phyloP scores from a whole-genome alignment of 2,113 vertebrate species.

The Lepidothrix coronata region DNA sequence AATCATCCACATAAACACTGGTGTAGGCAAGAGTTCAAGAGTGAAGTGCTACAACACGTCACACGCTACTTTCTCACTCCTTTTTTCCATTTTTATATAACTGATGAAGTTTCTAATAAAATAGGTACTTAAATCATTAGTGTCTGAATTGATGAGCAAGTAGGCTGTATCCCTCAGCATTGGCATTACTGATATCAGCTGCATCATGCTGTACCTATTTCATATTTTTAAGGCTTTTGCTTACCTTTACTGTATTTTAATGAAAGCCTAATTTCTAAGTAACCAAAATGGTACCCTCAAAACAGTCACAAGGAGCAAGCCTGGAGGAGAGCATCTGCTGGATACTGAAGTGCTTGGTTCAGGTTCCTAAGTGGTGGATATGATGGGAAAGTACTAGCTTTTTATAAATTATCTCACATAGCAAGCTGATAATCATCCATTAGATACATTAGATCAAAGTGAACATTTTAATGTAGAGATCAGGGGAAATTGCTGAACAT shows the following conservation, averaged over 20 bases:
- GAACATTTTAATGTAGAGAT: not conserved
- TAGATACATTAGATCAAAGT: not conserved
- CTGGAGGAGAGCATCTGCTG: not conserved
- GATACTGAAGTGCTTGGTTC: not conserved
- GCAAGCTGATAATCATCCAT: not conserved
- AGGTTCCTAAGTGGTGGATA: not conserved
- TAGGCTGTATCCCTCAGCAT: not conserved
- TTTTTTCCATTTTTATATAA: not conserved
- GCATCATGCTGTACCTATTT: not conserved
- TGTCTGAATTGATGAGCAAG: not conserved
- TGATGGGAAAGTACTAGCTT: not conserved
- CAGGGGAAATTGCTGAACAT: not conserved
- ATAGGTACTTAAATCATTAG: not conserved
- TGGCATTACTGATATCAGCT: not conserved
- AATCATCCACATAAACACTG: not conserved
- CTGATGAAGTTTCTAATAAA: not conserved
- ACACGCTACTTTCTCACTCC: not conserved
- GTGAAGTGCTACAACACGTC: not conserved
- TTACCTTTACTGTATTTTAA: not conserved
- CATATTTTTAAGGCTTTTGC: not conserved
- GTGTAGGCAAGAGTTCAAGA: not conserved
- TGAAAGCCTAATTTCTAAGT: not conserved
- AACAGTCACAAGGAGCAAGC: not conserved
- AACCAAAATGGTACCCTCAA: not conserved
- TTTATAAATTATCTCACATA: not conserved